Evolutionary conservation across 30 jellyfish, hydroid and myxozoan species (phyloP), one percentile per base, ranked within the genome.

Genomic region (Phacellophora camtschatica): DNA sequence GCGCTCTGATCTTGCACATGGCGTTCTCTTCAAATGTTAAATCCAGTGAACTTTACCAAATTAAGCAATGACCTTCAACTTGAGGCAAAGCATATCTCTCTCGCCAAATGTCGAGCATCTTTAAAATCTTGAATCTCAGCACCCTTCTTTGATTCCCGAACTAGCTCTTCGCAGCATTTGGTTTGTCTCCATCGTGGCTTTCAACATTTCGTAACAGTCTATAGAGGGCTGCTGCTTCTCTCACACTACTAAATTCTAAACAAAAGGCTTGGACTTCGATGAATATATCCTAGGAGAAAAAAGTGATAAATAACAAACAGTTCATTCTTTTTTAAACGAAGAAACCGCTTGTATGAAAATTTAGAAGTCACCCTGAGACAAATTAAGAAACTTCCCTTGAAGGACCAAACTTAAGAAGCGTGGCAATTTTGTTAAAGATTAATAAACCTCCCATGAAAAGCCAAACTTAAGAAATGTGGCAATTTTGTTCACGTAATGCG

Each of bases 251-350:
- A 87, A 93, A 93, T 45, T 93, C 99, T 18, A 93, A 66, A 53
- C 99, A 93, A 76, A 93, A 93, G 5, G 97, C 85, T 67, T 93
- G 93, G 30, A 93, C 99, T 93, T 93, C 99, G 83, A 93, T 93
- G 59, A 87, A 58, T 3, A 93, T 93, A 48, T 93, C 99, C 95
- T 93, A 80, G n/a, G 64, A 55, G 16, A 51, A 0, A 24, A 37
- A 18, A 36, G 10, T 15, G 30, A 27, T n/a, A n/a, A n/a, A n/a
- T n/a, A n/a, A n/a, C n/a, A n/a, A n/a, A n/a, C n/a, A n/a, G n/a
- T n/a, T n/a, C n/a, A n/a, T n/a, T n/a, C n/a, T n/a, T n/a, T n/a
- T n/a, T n/a, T n/a, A n/a, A n/a, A n/a, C n/a, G n/a, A n/a, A n/a
- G n/a, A n/a, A n/a, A n/a, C n/a, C n/a, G n/a, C n/a, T n/a, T n/a